Percentiles rank a stretch among this genome's conserved stretches.
phyloP scores from a whole-genome alignment of 1,140 invertebrate genomes.

The Ceratina calcarata region DNA sequence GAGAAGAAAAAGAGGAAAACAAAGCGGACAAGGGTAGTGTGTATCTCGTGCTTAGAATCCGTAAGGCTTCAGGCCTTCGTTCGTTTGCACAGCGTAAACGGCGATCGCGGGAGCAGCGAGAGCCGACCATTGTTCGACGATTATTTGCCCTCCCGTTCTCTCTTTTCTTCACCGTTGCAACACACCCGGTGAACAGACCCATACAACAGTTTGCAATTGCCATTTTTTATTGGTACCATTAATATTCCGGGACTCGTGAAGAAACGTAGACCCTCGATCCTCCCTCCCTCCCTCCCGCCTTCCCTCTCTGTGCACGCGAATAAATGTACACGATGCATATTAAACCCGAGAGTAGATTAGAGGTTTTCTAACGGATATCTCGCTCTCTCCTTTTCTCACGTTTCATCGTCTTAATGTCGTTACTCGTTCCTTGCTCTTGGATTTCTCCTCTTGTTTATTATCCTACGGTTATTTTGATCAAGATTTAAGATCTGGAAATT shows the following conservation, averaged over 20 bases:
- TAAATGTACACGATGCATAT: constrained; percentile 22
- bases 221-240: too few species aligned
- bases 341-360: constrained; percentile 30
- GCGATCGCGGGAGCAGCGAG: constrained; percentile 41
- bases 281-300: too few species aligned
- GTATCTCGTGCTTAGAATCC: constrained; percentile 52
- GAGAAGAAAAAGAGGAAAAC: neutral
- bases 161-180: constrained; percentile 12
- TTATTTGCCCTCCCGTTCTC: constrained; percentile 47
- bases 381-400: neutral
- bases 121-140: constrained; percentile 47
- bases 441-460: neutral
- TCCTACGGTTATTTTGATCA: neutral
- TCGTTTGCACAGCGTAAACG: constrained; percentile 53
- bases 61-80: constrained; percentile 45
- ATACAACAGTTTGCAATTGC: neutral
- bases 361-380: constrained; percentile 22
- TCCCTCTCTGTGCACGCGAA: constrained; percentile 21
- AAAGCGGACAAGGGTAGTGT: constrained; percentile 16
- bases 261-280: too few species aligned
- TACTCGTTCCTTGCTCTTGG: neutral
- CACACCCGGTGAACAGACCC: neutral
- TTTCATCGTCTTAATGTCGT: neutral
- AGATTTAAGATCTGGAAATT: too few species aligned
- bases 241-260: too few species aligned